These are phyloP conservation scores for Tethya wilhelma DNA, from an alignment of 37 sponge, comb jelly and placozoan genomes.

Conservation along the genomic window DNA sequence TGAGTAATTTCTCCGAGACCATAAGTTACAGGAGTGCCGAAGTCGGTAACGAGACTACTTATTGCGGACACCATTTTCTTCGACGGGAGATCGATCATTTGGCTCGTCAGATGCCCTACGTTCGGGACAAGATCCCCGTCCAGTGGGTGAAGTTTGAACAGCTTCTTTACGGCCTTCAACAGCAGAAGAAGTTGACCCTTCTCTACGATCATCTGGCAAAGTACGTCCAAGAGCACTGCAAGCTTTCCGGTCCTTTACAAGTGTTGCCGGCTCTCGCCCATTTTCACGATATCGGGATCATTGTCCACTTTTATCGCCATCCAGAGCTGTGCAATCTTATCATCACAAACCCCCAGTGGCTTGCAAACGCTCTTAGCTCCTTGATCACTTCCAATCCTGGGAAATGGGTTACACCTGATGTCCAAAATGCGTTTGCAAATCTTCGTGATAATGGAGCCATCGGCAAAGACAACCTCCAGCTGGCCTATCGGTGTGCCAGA, in stretches of 20 bases:
- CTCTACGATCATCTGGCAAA: conserved; percentile 44
- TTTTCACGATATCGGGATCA: conserved; percentile 65
- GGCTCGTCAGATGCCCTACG: conserved; percentile 68
- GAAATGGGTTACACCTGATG: conserved; percentile 55
- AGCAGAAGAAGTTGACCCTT: conserved; percentile 71
- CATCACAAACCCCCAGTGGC: conserved; percentile 70
- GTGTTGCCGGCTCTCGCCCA: conserved; percentile 61
- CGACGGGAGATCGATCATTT: conserved; percentile 74
- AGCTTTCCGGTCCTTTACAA: conserved; percentile 53
- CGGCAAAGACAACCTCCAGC: conserved; percentile 27
- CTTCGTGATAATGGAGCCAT: conserved; percentile 31
- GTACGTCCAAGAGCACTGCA: conserved; percentile 61
- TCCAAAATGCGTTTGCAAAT: conserved; percentile 40
- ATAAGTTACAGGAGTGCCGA: conserved; percentile 2
- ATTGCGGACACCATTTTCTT: conserved; percentile 61
- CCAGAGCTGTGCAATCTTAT: conserved; percentile 51
- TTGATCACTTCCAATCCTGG: conserved; percentile 33
- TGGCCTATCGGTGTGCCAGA: conserved; percentile 56
- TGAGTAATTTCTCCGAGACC: conserved; percentile 57
- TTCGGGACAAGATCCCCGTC: conserved; percentile 59
- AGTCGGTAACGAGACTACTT: neutral
- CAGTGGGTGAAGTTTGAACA: conserved; percentile 85
- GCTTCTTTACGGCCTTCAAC: conserved; percentile 58
- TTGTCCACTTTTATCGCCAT: conserved; percentile 66
- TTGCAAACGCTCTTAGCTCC: conserved; percentile 38